Evolutionary conservation across 2,797 vertebrate genomes (phyloP), one percentile per base, ranked within the genome.

Genomic region (Spinibarbus caldwelli): DNA sequence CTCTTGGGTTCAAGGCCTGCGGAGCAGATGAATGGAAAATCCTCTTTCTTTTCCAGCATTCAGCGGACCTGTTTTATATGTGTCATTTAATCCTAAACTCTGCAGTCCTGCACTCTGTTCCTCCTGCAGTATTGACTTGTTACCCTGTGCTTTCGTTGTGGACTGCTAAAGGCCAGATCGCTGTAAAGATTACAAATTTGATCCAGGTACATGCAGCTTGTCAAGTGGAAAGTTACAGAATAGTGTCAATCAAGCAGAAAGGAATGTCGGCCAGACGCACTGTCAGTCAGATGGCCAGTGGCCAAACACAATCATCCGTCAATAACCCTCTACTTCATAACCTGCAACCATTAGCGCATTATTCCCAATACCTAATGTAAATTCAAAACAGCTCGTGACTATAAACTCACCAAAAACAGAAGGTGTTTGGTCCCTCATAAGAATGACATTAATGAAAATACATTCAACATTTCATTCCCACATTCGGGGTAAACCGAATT

Each of bases 161-260:
- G n/a, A 62, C 68, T 73, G 80, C 70, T 64, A 36, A 73, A 82
- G 70, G 70, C 80, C 80, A 82, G 80, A 82, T 73, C 72, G 26
- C 80, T 82, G 68, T 72, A 47, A 73, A 82, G 80, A 73, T 82
- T 82, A 73, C 41, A 62, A 43, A 82, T 82, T 62, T 71, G 52
- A 73, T 82, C 41, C 70, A 17, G 80, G 80, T 45, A 62, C 68
- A 82, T 38, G 70, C n/a, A 45, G n/a, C 26, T 70, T 36, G 70
- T 82, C 68, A 73, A 59, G 68, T 73, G 70, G 81, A 83, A 83
- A 75, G 54, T 26, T 75, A 64, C 41, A 75, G 77, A 64, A 78
- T 45, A 45, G n/a, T 43, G 54, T 83, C 81, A 83, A 41, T 83
- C 70, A 19, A 75, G 70, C 54, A 64, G 54, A 83, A 83, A 83